A percentile compares a stretch with the other conserved stretches of the same genome.
These are phyloP conservation scores for Rhagologus leucostigma DNA, from an alignment of 2,113 vertebrate genomes.

Conservation along the genomic window DNA sequence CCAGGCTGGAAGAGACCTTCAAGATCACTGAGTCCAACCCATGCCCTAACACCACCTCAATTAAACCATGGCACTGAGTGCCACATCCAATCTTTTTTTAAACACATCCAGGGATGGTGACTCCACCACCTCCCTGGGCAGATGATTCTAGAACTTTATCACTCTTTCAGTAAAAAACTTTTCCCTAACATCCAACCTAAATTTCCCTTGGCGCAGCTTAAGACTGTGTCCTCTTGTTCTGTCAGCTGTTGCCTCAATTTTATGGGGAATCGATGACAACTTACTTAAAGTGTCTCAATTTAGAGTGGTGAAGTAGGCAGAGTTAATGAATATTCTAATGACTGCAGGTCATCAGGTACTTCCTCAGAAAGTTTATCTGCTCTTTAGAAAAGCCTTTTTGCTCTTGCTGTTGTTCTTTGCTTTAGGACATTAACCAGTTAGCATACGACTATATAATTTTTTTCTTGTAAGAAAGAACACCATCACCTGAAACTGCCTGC, in stretches of 20 bases:
- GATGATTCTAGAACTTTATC: too few relatives aligned
- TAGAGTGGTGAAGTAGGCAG: not conserved
- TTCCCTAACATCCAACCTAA: too few relatives aligned
- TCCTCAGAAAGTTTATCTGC: not conserved
- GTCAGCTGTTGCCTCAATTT: not conserved
- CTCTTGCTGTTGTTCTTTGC: not conserved
- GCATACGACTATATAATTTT: accelerated
- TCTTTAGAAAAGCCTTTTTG: not conserved
- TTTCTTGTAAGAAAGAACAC: not conserved
- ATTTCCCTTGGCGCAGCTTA: too few relatives aligned
- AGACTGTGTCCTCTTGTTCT: too few relatives aligned
- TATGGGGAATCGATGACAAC: not conserved
- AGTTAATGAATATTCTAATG: not conserved
- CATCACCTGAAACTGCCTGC: not conserved
- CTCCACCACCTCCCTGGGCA: too few relatives aligned
- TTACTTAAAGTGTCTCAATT: not conserved
- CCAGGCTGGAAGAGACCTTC: too few relatives aligned
- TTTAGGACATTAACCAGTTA: not conserved
- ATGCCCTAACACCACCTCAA: too few relatives aligned
- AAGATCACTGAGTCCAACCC: too few relatives aligned
- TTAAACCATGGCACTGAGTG: too few relatives aligned
- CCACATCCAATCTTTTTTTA: too few relatives aligned
- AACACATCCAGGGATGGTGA: too few relatives aligned
- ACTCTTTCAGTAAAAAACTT: too few relatives aligned
- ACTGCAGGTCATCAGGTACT: not conserved